These are phyloP conservation scores for Dendrocopos noguchii DNA, from an alignment of 2,113 vertebrate species.

Conservation along the genomic window DNA sequence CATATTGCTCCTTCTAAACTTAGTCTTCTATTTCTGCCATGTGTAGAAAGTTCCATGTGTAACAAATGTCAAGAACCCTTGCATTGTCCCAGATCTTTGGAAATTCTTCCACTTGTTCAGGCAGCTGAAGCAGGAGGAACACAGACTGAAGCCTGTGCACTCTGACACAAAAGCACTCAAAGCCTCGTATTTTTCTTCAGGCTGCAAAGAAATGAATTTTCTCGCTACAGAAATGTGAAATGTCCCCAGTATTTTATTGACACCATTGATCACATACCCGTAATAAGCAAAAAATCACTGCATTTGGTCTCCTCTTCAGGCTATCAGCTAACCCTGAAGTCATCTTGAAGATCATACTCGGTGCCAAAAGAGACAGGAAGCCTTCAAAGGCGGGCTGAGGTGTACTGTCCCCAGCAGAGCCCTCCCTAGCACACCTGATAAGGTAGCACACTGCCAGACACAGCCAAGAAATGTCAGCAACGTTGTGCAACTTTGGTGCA, in stretches of 20 bases:
- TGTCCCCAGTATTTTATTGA: not conserved
- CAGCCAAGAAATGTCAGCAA: too few relatives aligned
- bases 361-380: not conserved
- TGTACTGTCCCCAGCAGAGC: not conserved
- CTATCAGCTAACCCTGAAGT: not conserved
- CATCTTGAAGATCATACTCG: not conserved
- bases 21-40: slow-evolving; percentile 47
- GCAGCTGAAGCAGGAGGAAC: not conserved
- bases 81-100: not conserved
- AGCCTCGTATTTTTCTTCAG: not conserved
- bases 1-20: slow-evolving; percentile 54
- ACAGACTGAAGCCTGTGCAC: not conserved
- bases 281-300: not conserved
- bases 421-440: rapidly evolving
- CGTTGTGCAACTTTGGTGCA: not conserved
- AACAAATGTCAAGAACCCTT: slow-evolving; percentile 23
- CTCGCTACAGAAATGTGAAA: not conserved
- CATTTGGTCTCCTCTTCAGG: not conserved
- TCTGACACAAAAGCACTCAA: not conserved
- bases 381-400: not conserved
- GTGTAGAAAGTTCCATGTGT: slow-evolving; percentile 38
- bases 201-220: not conserved
- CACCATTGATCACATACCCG: not conserved
- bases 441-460: not conserved
- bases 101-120: not conserved